Evolutionary conservation across 2,113 vertebrate species (phyloP).

Genomic region (Arenaria interpres): DNA sequence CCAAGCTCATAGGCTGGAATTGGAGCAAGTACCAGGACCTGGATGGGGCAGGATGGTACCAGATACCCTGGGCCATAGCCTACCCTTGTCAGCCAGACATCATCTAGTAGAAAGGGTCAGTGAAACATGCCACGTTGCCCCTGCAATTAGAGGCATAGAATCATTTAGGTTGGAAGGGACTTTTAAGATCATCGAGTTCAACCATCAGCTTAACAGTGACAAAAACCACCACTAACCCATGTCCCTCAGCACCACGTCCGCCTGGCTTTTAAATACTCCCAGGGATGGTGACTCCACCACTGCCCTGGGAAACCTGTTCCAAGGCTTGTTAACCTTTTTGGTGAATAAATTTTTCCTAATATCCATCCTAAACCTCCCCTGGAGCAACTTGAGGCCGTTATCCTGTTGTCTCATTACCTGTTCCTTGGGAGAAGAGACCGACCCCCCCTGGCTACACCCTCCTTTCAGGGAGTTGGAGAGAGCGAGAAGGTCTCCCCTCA

Average conservation of each 20-base stretch:
- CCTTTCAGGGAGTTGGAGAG: not conserved
- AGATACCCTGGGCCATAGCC: no score
- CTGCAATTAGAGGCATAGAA: not conserved
- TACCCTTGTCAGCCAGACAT: not conserved
- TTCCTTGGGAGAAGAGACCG: not conserved
- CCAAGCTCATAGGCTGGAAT: not conserved
- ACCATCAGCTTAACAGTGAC: not conserved
- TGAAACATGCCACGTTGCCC: fast-evolving
- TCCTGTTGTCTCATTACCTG: not conserved
- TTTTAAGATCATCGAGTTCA: not conserved
- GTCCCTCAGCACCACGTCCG: not conserved
- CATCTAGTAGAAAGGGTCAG: fast-evolving
- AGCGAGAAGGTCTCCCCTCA: not conserved
- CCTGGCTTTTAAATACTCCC: not conserved
- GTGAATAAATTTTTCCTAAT: not conserved
- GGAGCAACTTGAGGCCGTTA: not conserved
- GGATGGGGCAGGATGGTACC: not conserved
- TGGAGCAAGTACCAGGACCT: not conserved
- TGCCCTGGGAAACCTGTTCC: not conserved
- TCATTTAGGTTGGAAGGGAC: not conserved
- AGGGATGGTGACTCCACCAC: not conserved
- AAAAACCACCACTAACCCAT: not conserved
- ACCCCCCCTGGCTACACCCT: not conserved
- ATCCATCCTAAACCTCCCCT: not conserved
- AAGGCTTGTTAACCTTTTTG: not conserved